Evolutionary conservation across 2,797 vertebrate genomes (phyloP).

Genomic region (Craterocephalus amniculus): DNA sequence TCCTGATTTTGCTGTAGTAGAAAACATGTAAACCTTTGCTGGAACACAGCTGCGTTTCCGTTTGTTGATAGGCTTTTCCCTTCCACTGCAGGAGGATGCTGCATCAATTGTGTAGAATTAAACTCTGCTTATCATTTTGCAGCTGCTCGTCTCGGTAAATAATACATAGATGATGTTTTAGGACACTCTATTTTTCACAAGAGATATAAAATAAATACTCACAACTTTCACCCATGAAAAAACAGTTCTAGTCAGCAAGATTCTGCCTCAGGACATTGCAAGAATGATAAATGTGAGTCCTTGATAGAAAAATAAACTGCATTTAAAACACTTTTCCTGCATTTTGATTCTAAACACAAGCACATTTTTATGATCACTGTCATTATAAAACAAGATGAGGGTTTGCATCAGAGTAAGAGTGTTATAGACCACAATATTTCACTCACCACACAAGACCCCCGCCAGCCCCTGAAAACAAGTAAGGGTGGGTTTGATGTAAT

Average conservation of each 20-base stretch:
- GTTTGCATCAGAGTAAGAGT: not conserved
- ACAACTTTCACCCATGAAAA: too few relatives aligned
- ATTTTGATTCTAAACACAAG: conserved; percentile 1
- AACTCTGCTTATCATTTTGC: conserved; percentile 9
- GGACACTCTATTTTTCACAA: not conserved
- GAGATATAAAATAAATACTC: conserved; percentile 3
- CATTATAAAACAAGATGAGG: not conserved
- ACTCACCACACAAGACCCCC: not conserved
- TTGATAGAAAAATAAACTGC: not conserved
- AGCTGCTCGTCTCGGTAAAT: conserved; percentile 5
- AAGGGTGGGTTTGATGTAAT: not conserved
- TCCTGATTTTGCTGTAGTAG: not conserved
- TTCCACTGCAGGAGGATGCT: conserved; percentile 12
- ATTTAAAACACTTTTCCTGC: not conserved
- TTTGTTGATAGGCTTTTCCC: not conserved
- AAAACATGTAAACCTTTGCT: too few relatives aligned
- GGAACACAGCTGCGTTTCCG: not conserved
- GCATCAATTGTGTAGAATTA: conserved; percentile 11
- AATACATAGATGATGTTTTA: not conserved
- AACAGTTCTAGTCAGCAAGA: conserved; percentile 5
- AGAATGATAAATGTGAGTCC: not conserved
- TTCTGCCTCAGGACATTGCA: conserved; percentile 14
- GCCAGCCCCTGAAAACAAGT: too few relatives aligned
- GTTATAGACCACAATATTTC: not conserved
- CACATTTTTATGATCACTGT: not conserved